Evolutionary conservation across 2,888 invertebrate genomes (phyloP), one percentile per base, ranked within the genome.

Genomic region (Caenorhabditis sp.): DNA sequence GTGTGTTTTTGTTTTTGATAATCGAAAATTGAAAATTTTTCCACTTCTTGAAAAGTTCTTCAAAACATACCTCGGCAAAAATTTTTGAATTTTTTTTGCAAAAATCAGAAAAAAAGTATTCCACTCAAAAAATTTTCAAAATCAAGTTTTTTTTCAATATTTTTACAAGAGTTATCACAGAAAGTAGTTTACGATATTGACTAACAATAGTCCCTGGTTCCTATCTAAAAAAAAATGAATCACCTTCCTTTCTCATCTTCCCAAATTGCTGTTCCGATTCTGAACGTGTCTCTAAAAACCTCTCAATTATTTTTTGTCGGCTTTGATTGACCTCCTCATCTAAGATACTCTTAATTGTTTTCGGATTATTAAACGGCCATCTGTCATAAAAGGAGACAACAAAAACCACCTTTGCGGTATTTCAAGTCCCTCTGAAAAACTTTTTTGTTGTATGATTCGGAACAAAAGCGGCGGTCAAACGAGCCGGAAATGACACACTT

Each of bases 401-500:
- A 19, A 50, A n/a, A 50, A 8, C 17, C 50, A 50, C 50, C 50
- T 50, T 50, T 50, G 50, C 17, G 17, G 50, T 50, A 50, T 50
- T 50, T 50, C 31, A 43, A 43, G 43, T 43, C 43, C 43, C 43
- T 14, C 43, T n/a, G n/a, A 14, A 43, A 43, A 43, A 43, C 17
- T 17, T 43, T 6, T 36, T 36, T 36, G 6, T 36, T 43, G 12
- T 43, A 43, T 43, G 43, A 43, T 43, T 43, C 43, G 8, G 17
- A 43, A 43, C 43, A 17, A 17, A 43, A 43, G 14, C 10, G 12
- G 36, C 5, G 43, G 43, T 43, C 43, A 43, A 43, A 43, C 14
- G 43, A 43, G 43, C 14, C 17, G 51, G 58, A 59, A 54, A 59
- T 54, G 62, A 37, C 55, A 43, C 49, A 53, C 55, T 54, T 59